Base-by-base conservation (phyloP, 2,113 vertebrate genomes). In the Mustelus asterias region DNA sequence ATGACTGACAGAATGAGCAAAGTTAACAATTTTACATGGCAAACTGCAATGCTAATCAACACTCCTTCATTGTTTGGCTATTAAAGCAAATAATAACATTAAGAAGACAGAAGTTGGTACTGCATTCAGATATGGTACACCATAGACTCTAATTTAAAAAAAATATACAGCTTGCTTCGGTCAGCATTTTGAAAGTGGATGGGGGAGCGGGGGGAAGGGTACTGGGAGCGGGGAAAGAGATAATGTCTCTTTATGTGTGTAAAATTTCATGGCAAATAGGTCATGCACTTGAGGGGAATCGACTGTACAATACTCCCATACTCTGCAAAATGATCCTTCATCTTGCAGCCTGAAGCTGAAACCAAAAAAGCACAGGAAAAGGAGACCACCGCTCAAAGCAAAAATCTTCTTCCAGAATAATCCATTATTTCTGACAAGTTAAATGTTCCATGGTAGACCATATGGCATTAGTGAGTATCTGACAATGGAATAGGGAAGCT, bases 341-440 rank as follows among this genome's bases (percentile, higher is more conserved):
- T 97, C 97, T 97, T 95, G 96, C 97, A 97, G 98, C 98, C 98
- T 97, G 97, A 97, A 97, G 98, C 97, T 96, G 97, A 96, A 97
- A 97, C 96, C 97, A 97, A 97, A 98, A 97, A 96, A 97, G 97
- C 67, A 72, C 69, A 76, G 41, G 94, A 95, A 97, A 97, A 97
- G 98, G 97, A 98, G 97, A 97, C 96, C 97, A 98, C 96, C 96
- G 98, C 98, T 98, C 97, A 97, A 97, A 98, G 98, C 98, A 96
- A 98, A 98, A 98, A 98, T 98, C 98, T 97, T 98, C 98, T 98
- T 98, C 98, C 98, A 98, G 98, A 98, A 97, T 98, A 97, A 98
- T 98, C 98, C 98, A 98, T 98, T 98, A 98, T 97, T 97, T 97
- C 97, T 98, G 98, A 98, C 98, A 98, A 98, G 98, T 98, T 98